Evolutionary conservation across 2,888 invertebrate species (phyloP).

Genomic region (Trachelus troglodyta): DNA sequence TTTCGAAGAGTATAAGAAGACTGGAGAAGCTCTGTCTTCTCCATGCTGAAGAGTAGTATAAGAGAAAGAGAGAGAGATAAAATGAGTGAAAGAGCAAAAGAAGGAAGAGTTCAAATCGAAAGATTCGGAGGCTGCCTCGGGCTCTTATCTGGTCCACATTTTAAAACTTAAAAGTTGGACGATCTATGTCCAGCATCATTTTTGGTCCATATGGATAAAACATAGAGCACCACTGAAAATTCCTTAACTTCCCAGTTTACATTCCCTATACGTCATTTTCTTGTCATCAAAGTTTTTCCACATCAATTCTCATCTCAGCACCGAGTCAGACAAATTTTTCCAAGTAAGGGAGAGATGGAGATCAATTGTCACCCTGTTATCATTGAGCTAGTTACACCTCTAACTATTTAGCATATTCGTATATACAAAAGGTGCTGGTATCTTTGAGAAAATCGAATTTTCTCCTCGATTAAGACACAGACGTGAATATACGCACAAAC

Average conservation of each 20-base stretch:
- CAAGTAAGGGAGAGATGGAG: not conserved
- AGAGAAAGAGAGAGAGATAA: conserved; percentile 14
- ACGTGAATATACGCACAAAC: not conserved
- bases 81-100: conserved; percentile 35
- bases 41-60: not conserved
- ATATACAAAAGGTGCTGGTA: not conserved
- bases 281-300: not conserved
- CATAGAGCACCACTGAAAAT: not conserved
- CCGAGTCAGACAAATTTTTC: not conserved
- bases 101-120: conserved; percentile 44
- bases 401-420: no score
- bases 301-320: not conserved
- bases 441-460: not conserved
- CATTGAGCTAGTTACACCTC: no score
- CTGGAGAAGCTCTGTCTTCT: not conserved
- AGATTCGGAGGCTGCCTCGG: conserved; percentile 35
- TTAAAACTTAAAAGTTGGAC: conserved; percentile 42
- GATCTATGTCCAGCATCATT: not conserved
- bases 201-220: not conserved
- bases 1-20: not conserved
- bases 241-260: not conserved
- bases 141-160: conserved; percentile 51
- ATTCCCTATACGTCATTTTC: not conserved
- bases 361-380: no score
- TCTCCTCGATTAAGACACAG: not conserved